These are phyloP conservation scores for Semibalanus balanoides DNA, from an alignment of 1,140 invertebrate species.

Conservation along the genomic window DNA sequence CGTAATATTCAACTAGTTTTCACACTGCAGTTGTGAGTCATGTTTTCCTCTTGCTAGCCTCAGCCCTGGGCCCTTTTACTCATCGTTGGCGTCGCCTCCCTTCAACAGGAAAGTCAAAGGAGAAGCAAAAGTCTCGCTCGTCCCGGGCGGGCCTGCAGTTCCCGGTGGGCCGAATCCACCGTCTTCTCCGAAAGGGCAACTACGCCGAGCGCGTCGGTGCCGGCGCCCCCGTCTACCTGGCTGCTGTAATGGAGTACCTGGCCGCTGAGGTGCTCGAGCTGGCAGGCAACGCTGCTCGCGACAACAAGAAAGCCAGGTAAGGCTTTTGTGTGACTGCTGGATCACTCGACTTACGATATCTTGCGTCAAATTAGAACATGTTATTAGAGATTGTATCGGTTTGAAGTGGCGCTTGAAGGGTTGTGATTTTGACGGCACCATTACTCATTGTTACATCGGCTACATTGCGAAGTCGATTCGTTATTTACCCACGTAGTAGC, in stretches of 20 bases:
- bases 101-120: constrained; percentile 33
- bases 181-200: constrained; percentile 27
- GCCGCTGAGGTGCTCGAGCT: constrained; percentile 46
- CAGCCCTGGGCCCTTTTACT: neutral
- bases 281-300: constrained; percentile 24
- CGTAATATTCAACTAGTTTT: too few species aligned
- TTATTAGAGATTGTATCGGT: too few species aligned
- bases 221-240: constrained; percentile 41
- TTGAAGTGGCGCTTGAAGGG: neutral
- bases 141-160: constrained; percentile 50
- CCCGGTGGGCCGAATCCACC: constrained; percentile 35
- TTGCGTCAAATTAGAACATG: too few species aligned
- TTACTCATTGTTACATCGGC: too few species aligned
- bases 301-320: constrained; percentile 29
- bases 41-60: too few species aligned
- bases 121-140: constrained; percentile 42
- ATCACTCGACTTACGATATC: neutral
- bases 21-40: too few species aligned
- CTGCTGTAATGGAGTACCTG: constrained; percentile 39
- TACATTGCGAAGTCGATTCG: too few species aligned
- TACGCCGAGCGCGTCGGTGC: constrained; percentile 37
- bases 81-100: neutral
- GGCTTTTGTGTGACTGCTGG: neutral
- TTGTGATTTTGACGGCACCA: too few species aligned
- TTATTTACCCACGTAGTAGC: too few species aligned